These are phyloP conservation scores for Drosophila algonquin DNA, from an alignment of 2,888 invertebrate species.

Conservation along the genomic window DNA sequence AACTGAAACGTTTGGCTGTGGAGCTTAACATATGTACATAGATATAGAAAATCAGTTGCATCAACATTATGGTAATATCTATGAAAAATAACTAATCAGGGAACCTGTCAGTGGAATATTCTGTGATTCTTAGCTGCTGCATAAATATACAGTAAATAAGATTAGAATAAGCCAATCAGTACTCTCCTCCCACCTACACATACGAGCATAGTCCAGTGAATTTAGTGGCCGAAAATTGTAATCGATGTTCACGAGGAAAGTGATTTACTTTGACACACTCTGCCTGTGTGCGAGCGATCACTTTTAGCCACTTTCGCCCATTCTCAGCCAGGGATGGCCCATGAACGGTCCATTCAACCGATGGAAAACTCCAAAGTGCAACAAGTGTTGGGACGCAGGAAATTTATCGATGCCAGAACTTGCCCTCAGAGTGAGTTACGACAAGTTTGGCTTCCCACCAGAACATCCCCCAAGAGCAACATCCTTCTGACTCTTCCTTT, in stretches of 20 bases:
- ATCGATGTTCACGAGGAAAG: conserved; percentile 30
- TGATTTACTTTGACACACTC: conserved; percentile 48
- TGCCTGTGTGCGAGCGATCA: conserved; percentile 14
- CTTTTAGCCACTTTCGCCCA: background rate
- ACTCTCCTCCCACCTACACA: background rate
- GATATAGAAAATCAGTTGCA: conserved; percentile 25
- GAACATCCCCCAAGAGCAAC: conserved; percentile 24
- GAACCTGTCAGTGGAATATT: conserved; percentile 19
- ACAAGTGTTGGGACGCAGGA: conserved; percentile 66
- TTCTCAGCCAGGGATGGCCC: conserved; percentile 2
- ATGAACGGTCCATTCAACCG: conserved; percentile 15
- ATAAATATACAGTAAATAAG: background rate
- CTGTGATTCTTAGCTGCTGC: background rate
- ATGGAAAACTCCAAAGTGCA: conserved; percentile 52
- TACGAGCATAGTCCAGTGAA: background rate
- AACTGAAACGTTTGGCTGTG: conserved; percentile 19
- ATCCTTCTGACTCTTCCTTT: conserved; percentile 20
- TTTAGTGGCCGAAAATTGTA: conserved; percentile 32
- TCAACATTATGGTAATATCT: conserved; percentile 38
- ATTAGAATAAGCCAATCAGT: background rate
- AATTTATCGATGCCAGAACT: conserved; percentile 75
- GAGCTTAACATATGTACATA: conserved; percentile 17
- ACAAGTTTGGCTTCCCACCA: conserved; percentile 54
- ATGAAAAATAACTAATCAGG: conserved; percentile 16
- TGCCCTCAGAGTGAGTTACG: conserved; percentile 73